Evolutionary conservation across 2,888 invertebrate species (phyloP), one percentile per base, ranked within the genome.

Genomic region (Cephus runcator): DNA sequence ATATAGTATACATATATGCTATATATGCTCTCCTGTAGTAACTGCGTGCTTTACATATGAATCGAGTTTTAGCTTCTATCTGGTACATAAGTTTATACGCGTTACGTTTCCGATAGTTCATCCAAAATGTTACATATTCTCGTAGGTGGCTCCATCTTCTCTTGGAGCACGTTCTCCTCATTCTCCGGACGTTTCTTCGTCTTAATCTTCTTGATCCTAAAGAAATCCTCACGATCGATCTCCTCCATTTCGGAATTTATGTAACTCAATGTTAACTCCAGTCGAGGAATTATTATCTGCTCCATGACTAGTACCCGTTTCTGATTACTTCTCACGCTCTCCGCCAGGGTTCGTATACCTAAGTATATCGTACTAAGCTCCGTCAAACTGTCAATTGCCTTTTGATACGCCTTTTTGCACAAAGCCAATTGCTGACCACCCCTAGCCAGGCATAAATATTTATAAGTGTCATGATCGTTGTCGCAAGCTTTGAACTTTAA

Each of bases 371-470:
- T 71, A 23, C 31, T 12, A 15, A 71, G 33, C 33, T 71, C 33
- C 31, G 9, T 71, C 71, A 33, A 15, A 31, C 12, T 12, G 33
- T 12, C 71, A 15, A 71, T 71, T 71, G 31, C 71, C 71, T 33
- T 33, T 71, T 3, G 1, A 4, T 71, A 71, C 4, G 12, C 12
- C 31, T 71, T 1, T 11, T 15, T 71, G 71, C 71, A 71, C n/a
- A n/a, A 1, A 35, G 69, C 92, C 82, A 95, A 92, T 69, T 77
- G 75, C 68, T 77, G 77, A 33, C 75, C 77, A 15, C 77, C 77
- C n/a, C 77, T 34, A 12, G 77, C 74, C n/a, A 77, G 36, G 40
- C 77, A 73, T 31, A 75, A 35, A 31, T 56, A 77, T 40, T 75
- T 36, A 35, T 77, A 75, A 31, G 15, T 23, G 30, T 77, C 75